Evolutionary conservation across 1,140 invertebrate species (phyloP), one percentile per base, ranked within the genome.

Genomic region (Heliconius congener): DNA sequence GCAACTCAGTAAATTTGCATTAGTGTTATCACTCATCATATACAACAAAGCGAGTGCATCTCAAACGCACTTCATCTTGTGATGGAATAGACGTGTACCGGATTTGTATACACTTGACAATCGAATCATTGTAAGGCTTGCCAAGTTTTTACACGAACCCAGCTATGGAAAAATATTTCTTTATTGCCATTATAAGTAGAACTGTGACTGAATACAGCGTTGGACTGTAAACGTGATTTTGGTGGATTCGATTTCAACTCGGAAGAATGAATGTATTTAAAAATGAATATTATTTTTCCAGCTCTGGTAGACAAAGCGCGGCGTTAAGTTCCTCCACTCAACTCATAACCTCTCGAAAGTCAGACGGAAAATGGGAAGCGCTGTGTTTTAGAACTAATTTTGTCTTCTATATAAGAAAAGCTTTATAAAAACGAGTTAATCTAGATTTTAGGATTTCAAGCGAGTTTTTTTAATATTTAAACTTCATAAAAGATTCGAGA

Each of bases 51-150:
- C 34, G n/a, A 71, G 71, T 71, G 71, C 71, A 71, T 71, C 18
- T 71, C 37, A n/a, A 71, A 16, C 71, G 16, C 37, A 39, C 30
- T 71, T 71, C 37, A 71, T 71, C 34, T 66, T 8, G 34, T 71
- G 16, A 71, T 71, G 71, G 34, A 72, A 72, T 42, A 72, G 6
- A 39, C 37, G 71, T 72, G 71, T 71, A 71, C 71, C 9, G 37
- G 37, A 71, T 71, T 39, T 39, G 30, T 71, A 39, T 39, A 34
- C 71, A 71, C 34, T 71, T 71, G 71, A 39, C 19, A 23, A 34
- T 37, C 1, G 5, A n/a, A 37, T 0, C 23, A 71, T n/a, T 71
- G 23, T 30, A 1, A 11, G 0, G 57, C 23, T 60, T 66, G 57
- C 23, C 23, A 66, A 66, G 60, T 9, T 66, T 66, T 18, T 60